A percentile compares a stretch with the other conserved stretches of the same genome.
phyloP scores from a whole-genome alignment of 2,888 invertebrate genomes.

The Athetis lepigone region DNA sequence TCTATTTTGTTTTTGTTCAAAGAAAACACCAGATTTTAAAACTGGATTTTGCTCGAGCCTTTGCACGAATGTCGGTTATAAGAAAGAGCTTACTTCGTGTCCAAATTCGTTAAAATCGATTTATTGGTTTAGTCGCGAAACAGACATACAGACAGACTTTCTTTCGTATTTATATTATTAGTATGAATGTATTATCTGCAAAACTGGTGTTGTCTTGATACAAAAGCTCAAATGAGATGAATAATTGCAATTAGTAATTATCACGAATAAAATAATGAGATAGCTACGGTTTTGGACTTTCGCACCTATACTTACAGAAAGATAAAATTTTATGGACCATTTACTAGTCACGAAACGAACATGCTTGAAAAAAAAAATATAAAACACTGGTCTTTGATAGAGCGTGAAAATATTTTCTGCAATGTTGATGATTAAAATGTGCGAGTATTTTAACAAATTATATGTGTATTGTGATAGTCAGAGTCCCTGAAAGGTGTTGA shows the following conservation, averaged over 20 bases:
- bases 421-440: constrained; percentile 2
- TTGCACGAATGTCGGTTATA: no score
- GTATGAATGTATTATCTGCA: no score
- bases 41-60: no score
- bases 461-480: constrained; percentile 27
- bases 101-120: no score
- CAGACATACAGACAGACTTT: no score
- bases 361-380: constrained; percentile 17
- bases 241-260: not conserved
- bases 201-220: no score
- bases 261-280: constrained; percentile 15
- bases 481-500: constrained; percentile 29
- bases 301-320: constrained; percentile 11
- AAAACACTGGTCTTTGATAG: constrained; percentile 18
- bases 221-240: no score
- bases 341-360: constrained; percentile 12
- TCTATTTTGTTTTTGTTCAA: no score
- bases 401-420: constrained; percentile 5
- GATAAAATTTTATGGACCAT: constrained; percentile 29
- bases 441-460: constrained; percentile 16
- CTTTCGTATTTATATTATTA: no score
- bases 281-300: constrained; percentile 30
- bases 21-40: no score
- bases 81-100: no score
- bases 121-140: no score